Base-by-base conservation (phyloP, 2,797 vertebrate genomes). In the Neosilurus mollespiculum region DNA sequence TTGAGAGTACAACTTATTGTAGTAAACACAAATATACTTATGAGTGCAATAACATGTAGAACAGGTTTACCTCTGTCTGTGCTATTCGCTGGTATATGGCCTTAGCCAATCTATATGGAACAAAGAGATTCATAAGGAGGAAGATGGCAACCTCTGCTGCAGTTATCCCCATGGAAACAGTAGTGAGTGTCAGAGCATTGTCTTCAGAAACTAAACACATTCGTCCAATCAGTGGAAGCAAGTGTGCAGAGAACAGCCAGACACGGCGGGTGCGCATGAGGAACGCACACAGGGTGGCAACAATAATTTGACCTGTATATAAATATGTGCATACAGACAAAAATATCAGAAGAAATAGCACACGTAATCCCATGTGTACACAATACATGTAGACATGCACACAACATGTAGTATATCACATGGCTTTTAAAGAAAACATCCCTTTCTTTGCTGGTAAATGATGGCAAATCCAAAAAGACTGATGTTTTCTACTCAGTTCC, bases 161-260 rank as follows among this genome's bases (percentile, higher is more conserved):
- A 0, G 94, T 95, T 84, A 96, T 89, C 4, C 87, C 81, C 86
- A 93, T 80, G n/a, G 95, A 94, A 26, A 95, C 88, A 0, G 89
- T 90, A 91, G 88, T 90, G 87, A 96, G 86, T 0, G 78, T 54
- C 0, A 95, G 87, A 80, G 96, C 89, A 0, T 73, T 76, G 20
- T 85, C 62, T 18, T 92, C 93, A 16, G 94, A 93, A 3, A 90
- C 85, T 30, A 91, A 75, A 22, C 91, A 93, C 18, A 96, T 88
- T 53, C 94, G 90, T 64, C 93, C 95, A 90, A 96, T 86, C 90
- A 96, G 83, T 54, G 96, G 96, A 61, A 96, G 94, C 89, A 94
- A 80, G 2, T 95, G 95, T 24, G 94, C 92, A 0, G 93, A 94
- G 81, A 97, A 96, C 22, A 96, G 86, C 96, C 95, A 96, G 67